Base-by-base conservation (phyloP, 2,888 invertebrate species). In the Dryobotodes eremita region DNA sequence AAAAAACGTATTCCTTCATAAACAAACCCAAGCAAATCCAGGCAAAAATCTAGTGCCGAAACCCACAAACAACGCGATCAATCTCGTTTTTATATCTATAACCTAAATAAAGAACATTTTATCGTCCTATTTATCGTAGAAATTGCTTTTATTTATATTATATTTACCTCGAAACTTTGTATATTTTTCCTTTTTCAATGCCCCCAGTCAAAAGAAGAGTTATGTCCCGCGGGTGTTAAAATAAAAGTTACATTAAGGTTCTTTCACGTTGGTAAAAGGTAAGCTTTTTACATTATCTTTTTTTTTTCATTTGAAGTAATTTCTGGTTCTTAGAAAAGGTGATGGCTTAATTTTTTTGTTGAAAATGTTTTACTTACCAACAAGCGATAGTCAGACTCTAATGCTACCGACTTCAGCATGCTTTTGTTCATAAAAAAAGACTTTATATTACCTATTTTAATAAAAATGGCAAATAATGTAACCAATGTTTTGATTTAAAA, bases 121-220 rank as follows among this genome's bases (percentile, higher is more conserved):
- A 48, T 26, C 61, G 50, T 66, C 75, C 80, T 66, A 70, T 85
- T 85, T 80, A 61, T 79, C n/a, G 26, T 42, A 23, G 8, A 71
- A 84, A 80, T 71, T 26, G 53, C 57, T 68, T 71, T 71, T 57
- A 65, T 73, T 71, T 50, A 42, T 11, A 20, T 31, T 55, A 26
- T n/a, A 42, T 78, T 65, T 68, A 1, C 23, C 20, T 36, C 23
- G 4, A 61, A 82, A 77, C 70, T 77, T 65, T 70, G 26, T 73
- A n/a, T 26, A 72, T 82, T 83, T 77, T 82, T 77, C 55, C 13
- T 17, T 20, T 64, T 85, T 72, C 72, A 77, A 66, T 73, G 42
- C 15, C 31, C 23, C 53, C 6, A 66, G 31, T 86, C 83, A 82
- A 82, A 86, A 70, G 86, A 82, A 82, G 86, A 83, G 83, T 83